Base-by-base conservation (phyloP, 2,113 vertebrate genomes). In the Syngnathus typhle region DNA sequence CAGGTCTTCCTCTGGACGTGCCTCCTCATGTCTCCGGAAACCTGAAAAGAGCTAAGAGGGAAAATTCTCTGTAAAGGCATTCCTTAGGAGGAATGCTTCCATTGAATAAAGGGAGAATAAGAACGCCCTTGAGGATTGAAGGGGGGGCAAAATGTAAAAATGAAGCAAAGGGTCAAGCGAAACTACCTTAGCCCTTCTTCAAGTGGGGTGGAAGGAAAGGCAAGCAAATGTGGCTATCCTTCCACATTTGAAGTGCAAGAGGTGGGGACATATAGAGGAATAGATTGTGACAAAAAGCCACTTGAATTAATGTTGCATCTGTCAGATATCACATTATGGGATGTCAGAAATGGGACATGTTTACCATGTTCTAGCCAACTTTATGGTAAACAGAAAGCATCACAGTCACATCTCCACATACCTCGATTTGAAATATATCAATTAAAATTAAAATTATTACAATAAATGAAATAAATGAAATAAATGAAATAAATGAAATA, bases 11-110 rank as follows among this genome's bases (percentile, higher is more conserved):
- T 64, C 49, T 37, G 55, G 70, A 86, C 87, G 37, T 88, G 88
- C 81, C 71, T 56, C 64, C 69, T 88, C 86, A 72, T 79, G 85
- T 75, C 84, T 79, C 83, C 70, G 78, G 82, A 86, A 82, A 72
- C 61, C 70, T 55, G 76, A 27, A 83, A 77, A 76, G 32, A 65
- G 70, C 76, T 84, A 66, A 70, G 78, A 86, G 85, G 76, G 75
- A 73, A 79, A 81, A 69, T 69, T 78, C 68, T 71, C 66, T 61
- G 63, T 60, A 73, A 75, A 83, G 81, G 82, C 80, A 84, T 85
- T 83, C 70, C 73, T 83, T 77, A 86, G 3, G 27, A 32, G 27
- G 27, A 32, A 32, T 32, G 27, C 27, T 88, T 87, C 84, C 75
- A 84, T 81, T 80, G 78, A 79, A 84, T 80, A 54, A 32, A 69